Evolutionary conservation across 2,113 vertebrate species (phyloP).

Genomic region (Panthera leo): DNA sequence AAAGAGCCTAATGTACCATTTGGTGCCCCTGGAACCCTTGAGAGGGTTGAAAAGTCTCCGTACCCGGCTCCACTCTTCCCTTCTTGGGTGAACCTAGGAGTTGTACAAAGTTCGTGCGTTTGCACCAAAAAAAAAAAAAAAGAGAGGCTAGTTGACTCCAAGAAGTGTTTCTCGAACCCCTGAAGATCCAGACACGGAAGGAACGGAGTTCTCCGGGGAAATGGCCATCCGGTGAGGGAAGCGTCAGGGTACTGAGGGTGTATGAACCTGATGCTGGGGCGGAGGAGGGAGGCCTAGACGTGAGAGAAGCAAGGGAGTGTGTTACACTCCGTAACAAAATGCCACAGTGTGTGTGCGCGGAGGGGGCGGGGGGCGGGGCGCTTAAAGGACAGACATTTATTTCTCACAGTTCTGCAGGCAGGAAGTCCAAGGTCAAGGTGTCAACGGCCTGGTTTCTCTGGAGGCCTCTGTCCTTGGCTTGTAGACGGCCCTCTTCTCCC

Average conservation of each 20-base stretch:
- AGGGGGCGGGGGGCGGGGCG: rapidly evolving
- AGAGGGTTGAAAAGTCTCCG: neutral
- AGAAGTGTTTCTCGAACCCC: rapidly evolving
- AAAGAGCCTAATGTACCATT: rapidly evolving
- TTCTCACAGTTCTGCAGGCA: neutral
- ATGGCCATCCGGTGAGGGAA: rapidly evolving
- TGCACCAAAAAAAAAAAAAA: neutral
- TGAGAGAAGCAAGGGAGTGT: rapidly evolving
- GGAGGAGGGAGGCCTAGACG: neutral
- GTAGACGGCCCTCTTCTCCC: rapidly evolving
- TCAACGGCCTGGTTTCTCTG: rapidly evolving
- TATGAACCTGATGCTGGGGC: no score
- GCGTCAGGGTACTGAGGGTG: neutral
- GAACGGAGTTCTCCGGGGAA: rapidly evolving
- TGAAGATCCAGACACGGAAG: neutral
- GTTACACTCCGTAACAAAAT: neutral
- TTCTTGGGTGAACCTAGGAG: neutral
- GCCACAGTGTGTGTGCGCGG: neutral
- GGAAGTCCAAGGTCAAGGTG: neutral
- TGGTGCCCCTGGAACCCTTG: neutral
- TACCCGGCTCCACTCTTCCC: rapidly evolving
- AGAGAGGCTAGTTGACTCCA: neutral
- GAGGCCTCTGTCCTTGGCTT: neutral
- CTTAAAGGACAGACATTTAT: rapidly evolving
- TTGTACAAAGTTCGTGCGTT: neutral